phyloP scores from a whole-genome alignment of 2,888 invertebrate genomes.

The Andrena trimmerana region DNA sequence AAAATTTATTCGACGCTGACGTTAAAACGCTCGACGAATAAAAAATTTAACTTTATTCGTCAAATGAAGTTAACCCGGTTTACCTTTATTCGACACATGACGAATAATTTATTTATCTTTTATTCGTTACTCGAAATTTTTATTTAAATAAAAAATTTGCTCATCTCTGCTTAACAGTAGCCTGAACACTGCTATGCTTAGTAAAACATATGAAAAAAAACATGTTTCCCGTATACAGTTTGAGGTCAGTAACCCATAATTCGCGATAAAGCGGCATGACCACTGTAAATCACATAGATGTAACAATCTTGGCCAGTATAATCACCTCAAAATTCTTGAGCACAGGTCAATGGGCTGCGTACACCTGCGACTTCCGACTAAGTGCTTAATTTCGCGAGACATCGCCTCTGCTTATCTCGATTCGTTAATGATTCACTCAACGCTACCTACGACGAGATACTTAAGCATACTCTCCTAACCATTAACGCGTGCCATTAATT shows the following conservation, averaged over 20 bases:
- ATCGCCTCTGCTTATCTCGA: slow-evolving; percentile 17
- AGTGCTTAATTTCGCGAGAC: slow-evolving; percentile 18
- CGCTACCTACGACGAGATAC: slow-evolving; percentile 8
- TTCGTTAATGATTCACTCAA: slow-evolving; percentile 22
- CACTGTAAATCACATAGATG: not conserved
- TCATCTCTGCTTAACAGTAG: too few relatives aligned
- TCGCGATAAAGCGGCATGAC: slow-evolving; percentile 12
- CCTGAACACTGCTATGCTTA: too few relatives aligned
- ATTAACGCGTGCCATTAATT: slow-evolving; percentile 29
- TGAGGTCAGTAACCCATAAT: not conserved
- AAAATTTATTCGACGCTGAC: too few relatives aligned
- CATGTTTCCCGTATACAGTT: not conserved
- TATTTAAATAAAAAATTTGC: too few relatives aligned
- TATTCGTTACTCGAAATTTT: too few relatives aligned
- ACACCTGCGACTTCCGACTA: not conserved
- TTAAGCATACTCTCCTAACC: slow-evolving; percentile 12
- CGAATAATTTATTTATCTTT: too few relatives aligned
- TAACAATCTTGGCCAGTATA: not conserved
- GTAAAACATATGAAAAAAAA: too few relatives aligned
- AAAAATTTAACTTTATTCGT: too few relatives aligned
- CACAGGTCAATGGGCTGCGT: not conserved
- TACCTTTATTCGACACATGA: too few relatives aligned
- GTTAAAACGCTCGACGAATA: too few relatives aligned
- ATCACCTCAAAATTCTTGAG: not conserved
- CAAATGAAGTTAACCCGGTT: too few relatives aligned